A percentile compares a stretch with the other conserved stretches of the same genome.
Evolutionary conservation across 1,140 invertebrate species (phyloP).

Genomic region (Hyphantria cunea): DNA sequence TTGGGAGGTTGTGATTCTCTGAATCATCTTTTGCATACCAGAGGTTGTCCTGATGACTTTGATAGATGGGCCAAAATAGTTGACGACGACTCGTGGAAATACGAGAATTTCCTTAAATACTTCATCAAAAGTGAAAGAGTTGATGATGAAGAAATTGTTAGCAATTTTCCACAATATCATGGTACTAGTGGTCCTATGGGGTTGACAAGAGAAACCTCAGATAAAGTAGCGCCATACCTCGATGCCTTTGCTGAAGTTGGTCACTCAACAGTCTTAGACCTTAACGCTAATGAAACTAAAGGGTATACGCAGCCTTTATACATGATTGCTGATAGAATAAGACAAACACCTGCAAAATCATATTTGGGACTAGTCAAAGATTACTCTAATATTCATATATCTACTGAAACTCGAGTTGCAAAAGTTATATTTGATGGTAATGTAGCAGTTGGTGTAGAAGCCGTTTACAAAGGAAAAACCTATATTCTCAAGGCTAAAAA

Average conservation of each 20-base stretch:
- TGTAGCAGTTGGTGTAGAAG: background rate
- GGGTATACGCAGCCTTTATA: constrained; percentile 1
- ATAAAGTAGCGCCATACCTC: background rate
- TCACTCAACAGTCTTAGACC: background rate
- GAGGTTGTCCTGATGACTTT: constrained; percentile 3
- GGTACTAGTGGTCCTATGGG: constrained; percentile 13
- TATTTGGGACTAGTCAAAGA: background rate
- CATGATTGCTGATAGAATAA: background rate
- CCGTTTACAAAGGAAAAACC: background rate
- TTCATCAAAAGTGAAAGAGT: constrained; percentile 24
- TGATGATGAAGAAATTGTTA: constrained; percentile 16
- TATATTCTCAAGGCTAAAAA: constrained; percentile 7
- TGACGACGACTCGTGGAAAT: constrained; percentile 21
- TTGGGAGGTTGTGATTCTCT: constrained; percentile 22
- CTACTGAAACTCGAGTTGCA: constrained; percentile 1
- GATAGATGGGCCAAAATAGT: constrained; percentile 8
- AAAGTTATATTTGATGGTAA: background rate
- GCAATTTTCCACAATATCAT: constrained; percentile 11
- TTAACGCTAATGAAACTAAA: background rate
- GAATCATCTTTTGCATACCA: constrained; percentile 11
- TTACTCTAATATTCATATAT: background rate
- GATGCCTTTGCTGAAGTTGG: constrained; percentile 19
- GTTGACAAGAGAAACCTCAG: constrained; percentile 5
- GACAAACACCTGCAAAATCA: background rate
- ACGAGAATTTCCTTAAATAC: constrained; percentile 22